Conservation (phyloP, 2,888 invertebrate genomes). For the Eucera pruinosa region DNA sequence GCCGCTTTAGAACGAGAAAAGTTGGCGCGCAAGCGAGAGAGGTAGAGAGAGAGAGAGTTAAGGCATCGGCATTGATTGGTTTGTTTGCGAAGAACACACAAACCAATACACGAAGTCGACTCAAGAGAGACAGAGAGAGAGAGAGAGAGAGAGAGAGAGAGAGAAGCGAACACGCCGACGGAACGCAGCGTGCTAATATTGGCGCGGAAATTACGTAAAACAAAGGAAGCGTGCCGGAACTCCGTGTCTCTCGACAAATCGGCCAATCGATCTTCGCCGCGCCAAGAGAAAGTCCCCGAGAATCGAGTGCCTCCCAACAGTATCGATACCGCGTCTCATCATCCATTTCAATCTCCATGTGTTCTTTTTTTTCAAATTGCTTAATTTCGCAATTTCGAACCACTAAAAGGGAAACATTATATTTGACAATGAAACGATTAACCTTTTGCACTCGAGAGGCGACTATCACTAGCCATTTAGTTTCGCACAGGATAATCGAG, state of each 20-base stretch:
- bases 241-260: slow-evolving; percentile 73
- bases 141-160: slow-evolving; percentile 16
- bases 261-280: slow-evolving; percentile 68
- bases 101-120: slow-evolving; percentile 75
- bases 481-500: too few relatives aligned
- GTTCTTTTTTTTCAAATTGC: background rate
- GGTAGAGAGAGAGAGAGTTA: slow-evolving; percentile 69
- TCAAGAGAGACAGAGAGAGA: slow-evolving; percentile 38
- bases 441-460: too few relatives aligned
- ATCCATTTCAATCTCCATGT: background rate
- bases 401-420: too few relatives aligned
- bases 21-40: slow-evolving; percentile 26
- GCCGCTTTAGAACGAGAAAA: slow-evolving; percentile 28
- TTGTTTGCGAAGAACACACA: slow-evolving; percentile 82
- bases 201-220: slow-evolving; percentile 83
- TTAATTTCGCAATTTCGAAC: background rate
- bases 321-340: background rate
- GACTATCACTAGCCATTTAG: too few relatives aligned
- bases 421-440: too few relatives aligned
- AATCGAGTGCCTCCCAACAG: slow-evolving; percentile 1
- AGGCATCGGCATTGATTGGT: slow-evolving; percentile 83
- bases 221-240: slow-evolving; percentile 80
- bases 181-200: slow-evolving; percentile 82
- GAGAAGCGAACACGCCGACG: slow-evolving; percentile 73
- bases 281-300: slow-evolving; percentile 33